Conservation (phyloP, 1,140 invertebrate species). For the Atta texana region DNA sequence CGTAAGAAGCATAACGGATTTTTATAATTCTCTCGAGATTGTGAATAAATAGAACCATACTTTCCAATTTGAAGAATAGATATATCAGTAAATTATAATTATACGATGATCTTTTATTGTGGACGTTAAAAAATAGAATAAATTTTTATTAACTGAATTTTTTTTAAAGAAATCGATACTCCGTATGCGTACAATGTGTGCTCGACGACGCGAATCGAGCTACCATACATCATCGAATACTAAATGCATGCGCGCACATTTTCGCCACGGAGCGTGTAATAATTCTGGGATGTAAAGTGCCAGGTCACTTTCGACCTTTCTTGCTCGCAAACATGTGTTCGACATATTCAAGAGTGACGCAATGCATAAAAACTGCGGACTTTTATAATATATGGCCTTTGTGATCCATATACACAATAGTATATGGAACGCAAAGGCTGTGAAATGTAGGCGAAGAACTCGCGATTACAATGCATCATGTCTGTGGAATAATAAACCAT, state of each 20-base stretch:
- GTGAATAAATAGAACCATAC: neutral
- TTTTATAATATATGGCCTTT: neutral
- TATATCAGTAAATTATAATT: slow-evolving; percentile 9
- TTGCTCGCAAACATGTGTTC: slow-evolving; percentile 51
- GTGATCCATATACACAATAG: neutral
- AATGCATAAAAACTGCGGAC: slow-evolving; percentile 22
- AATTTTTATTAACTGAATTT: neutral
- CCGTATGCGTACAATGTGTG: neutral
- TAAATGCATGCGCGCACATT: slow-evolving; percentile 46
- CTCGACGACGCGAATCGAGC: slow-evolving; percentile 16
- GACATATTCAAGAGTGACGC: slow-evolving; percentile 11
- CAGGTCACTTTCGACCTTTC: slow-evolving; percentile 6
- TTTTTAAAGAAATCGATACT: neutral
- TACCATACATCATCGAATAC: slow-evolving; percentile 43
- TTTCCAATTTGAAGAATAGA: neutral
- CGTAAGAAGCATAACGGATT: too few relatives aligned
- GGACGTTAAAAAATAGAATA: neutral
- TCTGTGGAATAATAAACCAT: neutral
- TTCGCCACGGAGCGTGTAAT: slow-evolving; percentile 43
- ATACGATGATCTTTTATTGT: neutral
- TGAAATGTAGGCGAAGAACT: neutral
- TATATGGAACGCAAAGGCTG: neutral
- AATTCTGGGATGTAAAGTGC: slow-evolving; percentile 36
- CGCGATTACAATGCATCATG: neutral
- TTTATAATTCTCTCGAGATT: neutral